phyloP scores from a whole-genome alignment of 1,140 invertebrate genomes.

The Holotrichia oblita region DNA sequence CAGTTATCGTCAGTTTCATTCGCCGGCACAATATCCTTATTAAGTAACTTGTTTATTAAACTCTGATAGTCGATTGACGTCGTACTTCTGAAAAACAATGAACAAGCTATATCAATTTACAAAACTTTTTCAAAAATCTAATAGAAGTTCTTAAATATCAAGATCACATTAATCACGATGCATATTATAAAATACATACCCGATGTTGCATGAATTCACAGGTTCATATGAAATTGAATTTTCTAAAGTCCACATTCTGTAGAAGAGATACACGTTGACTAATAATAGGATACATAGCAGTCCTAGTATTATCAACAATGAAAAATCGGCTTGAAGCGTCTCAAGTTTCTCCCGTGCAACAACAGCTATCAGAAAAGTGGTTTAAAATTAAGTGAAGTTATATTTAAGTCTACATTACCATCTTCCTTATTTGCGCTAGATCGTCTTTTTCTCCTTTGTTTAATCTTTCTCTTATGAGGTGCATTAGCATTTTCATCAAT shows the following conservation, averaged over 20 bases:
- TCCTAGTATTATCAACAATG: neutral
- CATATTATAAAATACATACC: neutral
- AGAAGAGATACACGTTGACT: neutral
- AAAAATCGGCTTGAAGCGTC: neutral
- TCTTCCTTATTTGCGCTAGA: neutral
- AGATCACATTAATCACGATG: no score
- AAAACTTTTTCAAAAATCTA: no score
- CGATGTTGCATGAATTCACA: neutral
- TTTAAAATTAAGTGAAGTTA: neutral
- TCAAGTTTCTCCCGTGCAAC: neutral
- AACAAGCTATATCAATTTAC: no score
- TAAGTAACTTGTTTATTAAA: neutral
- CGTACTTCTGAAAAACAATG: neutral
- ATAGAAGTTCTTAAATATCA: no score
- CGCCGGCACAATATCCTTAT: neutral
- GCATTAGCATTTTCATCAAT: conserved; percentile 17
- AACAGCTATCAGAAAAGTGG: neutral
- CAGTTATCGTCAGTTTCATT: neutral
- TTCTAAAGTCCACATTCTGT: conserved; percentile 12
- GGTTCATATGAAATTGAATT: neutral
- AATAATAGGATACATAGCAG: neutral
- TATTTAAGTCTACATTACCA: neutral
- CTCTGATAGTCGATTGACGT: neutral
- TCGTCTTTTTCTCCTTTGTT: neutral
- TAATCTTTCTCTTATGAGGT: neutral